Evolutionary conservation across 2,797 vertebrate species (phyloP).

Genomic region (Acropternis orthonyx): DNA sequence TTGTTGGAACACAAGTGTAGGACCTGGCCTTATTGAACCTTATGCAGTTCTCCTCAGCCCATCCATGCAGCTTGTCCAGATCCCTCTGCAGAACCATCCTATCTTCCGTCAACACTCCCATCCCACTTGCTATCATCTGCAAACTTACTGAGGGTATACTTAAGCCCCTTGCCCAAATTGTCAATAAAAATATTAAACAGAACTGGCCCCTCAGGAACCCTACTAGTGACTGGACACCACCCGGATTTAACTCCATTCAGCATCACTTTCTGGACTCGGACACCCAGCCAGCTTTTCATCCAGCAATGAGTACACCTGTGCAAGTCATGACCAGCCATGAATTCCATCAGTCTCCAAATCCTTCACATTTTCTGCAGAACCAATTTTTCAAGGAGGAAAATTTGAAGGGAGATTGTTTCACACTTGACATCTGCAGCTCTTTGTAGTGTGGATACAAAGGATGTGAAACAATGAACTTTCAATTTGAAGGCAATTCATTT

Average conservation of each 20-base stretch:
- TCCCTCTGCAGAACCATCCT: neutral
- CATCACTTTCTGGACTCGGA: neutral
- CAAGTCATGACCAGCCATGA: neutral
- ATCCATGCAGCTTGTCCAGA: neutral
- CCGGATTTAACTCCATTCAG: neutral
- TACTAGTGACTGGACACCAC: neutral
- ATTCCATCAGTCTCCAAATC: neutral
- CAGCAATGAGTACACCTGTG: neutral
- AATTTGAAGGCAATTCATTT: neutral
- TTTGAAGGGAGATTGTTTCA: neutral
- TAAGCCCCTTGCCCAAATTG: neutral
- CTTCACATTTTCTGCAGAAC: neutral
- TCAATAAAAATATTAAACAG: accelerated
- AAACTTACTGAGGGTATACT: neutral
- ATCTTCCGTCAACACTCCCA: neutral
- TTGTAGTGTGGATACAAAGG: neutral
- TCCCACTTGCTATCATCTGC: neutral
- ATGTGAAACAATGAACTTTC: neutral
- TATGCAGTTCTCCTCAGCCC: neutral
- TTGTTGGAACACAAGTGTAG: neutral
- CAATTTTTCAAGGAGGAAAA: neutral
- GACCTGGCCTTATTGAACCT: neutral
- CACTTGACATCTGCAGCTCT: neutral
- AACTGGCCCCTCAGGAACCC: neutral
- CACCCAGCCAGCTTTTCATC: neutral